A percentile compares a stretch with the other conserved stretches of the same genome.
Evolutionary conservation across 2,888 invertebrate species (phyloP).

Genomic region (Drosophila flavopinicola): DNA sequence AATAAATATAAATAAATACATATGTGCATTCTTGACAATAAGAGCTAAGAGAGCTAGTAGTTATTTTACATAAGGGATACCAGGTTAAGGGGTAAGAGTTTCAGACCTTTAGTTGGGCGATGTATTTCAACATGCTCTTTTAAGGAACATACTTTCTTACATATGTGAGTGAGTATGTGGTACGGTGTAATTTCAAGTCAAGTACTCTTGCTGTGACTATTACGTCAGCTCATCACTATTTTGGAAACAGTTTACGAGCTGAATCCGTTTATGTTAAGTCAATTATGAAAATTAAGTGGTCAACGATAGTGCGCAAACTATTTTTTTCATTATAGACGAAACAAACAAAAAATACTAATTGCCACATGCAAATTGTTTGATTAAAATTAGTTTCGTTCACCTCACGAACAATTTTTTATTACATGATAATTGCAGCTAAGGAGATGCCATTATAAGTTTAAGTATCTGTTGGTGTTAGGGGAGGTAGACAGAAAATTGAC

Average conservation of each 20-base stretch:
- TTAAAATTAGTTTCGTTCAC: constrained; percentile 55
- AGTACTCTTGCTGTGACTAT: constrained; percentile 3
- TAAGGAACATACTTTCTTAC: too few species aligned
- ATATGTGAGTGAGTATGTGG: not conserved
- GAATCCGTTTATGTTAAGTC: constrained; percentile 38
- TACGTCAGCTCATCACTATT: constrained; percentile 27
- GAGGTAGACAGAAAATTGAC: constrained; percentile 28
- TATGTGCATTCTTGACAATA: too few species aligned
- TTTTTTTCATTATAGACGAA: constrained; percentile 7
- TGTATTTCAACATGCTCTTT: too few species aligned
- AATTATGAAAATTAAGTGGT: constrained; percentile 48
- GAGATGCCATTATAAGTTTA: constrained; percentile 19
- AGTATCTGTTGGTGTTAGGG: constrained; percentile 4
- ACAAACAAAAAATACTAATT: constrained; percentile 20
- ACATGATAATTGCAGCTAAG: constrained; percentile 6
- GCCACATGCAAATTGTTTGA: constrained; percentile 70
- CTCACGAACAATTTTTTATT: constrained; percentile 19
- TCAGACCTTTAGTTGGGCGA: too few species aligned
- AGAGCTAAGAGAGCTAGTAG: too few species aligned
- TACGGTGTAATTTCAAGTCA: not conserved
- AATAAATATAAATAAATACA: too few species aligned
- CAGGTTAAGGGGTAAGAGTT: too few species aligned
- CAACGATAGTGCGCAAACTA: constrained; percentile 24
- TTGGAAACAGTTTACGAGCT: constrained; percentile 16
- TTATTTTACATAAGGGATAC: too few species aligned